A percentile compares a stretch with the other conserved stretches of the same genome.
Evolutionary conservation across 1,140 invertebrate species (phyloP).

Genomic region (Ericerus pela): DNA sequence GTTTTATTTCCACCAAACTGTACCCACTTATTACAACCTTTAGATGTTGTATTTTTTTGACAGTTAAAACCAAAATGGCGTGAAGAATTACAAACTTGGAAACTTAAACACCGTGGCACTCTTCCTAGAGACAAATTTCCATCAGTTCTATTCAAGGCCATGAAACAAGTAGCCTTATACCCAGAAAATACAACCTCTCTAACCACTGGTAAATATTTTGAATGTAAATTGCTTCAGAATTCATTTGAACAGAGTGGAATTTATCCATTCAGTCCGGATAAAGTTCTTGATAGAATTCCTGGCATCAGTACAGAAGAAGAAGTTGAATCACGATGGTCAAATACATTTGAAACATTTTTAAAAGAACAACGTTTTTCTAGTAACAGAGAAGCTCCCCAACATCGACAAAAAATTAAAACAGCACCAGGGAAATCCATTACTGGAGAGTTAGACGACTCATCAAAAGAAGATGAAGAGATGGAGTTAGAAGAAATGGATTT

Average conservation of each 20-base stretch:
- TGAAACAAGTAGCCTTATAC: too few relatives aligned
- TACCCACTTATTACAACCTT: conserved; percentile 32
- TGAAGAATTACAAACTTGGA: conserved; percentile 21
- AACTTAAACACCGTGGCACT: conserved; percentile 16
- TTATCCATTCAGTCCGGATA: neutral
- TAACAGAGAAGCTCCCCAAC: too few relatives aligned
- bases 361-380: too few relatives aligned
- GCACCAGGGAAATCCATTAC: too few relatives aligned
- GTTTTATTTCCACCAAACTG: conserved; percentile 30
- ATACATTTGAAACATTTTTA: too few relatives aligned
- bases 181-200: neutral
- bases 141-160: neutral
- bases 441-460: too few relatives aligned
- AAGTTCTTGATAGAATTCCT: neutral
- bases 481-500: too few relatives aligned
- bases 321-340: too few relatives aligned
- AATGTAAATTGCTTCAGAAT: neutral
- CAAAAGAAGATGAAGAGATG: too few relatives aligned
- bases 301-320: too few relatives aligned
- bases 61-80: conserved; percentile 29
- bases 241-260: conserved; percentile 9
- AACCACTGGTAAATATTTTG: neutral
- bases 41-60: conserved; percentile 30
- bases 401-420: too few relatives aligned
- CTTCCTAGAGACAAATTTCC: neutral